phyloP scores from a whole-genome alignment of 2,797 vertebrate species.

The Lepus townsendii region DNA sequence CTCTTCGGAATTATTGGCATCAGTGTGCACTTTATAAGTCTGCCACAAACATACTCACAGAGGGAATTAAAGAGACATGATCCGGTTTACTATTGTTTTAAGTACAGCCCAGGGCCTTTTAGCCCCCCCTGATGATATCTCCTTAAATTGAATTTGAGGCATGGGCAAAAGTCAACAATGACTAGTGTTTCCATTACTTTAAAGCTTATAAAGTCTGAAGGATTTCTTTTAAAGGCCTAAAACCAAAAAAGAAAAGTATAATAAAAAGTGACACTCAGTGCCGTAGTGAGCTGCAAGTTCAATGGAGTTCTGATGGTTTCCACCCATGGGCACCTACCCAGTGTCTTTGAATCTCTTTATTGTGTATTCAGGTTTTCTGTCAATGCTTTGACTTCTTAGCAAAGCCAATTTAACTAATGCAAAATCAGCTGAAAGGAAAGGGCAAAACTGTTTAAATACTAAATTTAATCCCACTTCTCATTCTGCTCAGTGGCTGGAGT shows the following conservation, averaged over 20 bases:
- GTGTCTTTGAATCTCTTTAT: conserved; percentile 34
- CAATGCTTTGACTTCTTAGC: conserved; percentile 51
- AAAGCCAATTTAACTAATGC: conserved; percentile 32
- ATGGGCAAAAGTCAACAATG: conserved; percentile 78
- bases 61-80: conserved; percentile 71
- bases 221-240: conserved; percentile 55
- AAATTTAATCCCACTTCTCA: conserved; percentile 51
- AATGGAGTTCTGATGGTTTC: conserved; percentile 47
- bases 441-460: conserved; percentile 49
- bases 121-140: conserved; percentile 66
- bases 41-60: conserved; percentile 58
- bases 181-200: conserved; percentile 79
- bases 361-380: conserved; percentile 29
- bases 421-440: conserved; percentile 37
- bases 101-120: conserved; percentile 64
- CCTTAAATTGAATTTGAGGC: conserved; percentile 78
- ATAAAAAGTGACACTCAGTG: conserved; percentile 69
- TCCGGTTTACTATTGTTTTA: conserved; percentile 77
- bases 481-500: conserved; percentile 32
- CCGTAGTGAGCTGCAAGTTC: conserved; percentile 46
- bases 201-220: conserved; percentile 68
- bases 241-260: conserved; percentile 21
- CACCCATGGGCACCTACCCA: neutral
- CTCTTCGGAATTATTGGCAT: conserved; percentile 76
- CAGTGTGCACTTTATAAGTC: conserved; percentile 65